Evolutionary conservation across 2,888 invertebrate species (phyloP).

Genomic region (Cryptocephalus primarius): DNA sequence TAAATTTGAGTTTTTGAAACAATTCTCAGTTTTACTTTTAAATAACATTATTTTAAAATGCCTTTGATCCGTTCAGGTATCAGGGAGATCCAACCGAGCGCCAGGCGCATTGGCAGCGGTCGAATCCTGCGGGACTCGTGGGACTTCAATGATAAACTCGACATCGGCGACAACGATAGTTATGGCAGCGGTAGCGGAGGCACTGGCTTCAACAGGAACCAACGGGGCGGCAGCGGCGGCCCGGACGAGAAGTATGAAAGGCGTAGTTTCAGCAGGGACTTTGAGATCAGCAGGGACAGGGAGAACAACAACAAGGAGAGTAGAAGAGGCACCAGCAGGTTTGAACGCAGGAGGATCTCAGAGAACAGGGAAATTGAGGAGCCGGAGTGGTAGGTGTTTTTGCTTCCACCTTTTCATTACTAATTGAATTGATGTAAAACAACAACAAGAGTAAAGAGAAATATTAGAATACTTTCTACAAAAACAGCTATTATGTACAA

Average conservation of each 20-base stretch:
- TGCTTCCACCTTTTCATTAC: no score
- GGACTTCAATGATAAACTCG: constrained; percentile 21
- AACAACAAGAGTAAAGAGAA: neutral
- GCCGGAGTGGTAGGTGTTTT: constrained; percentile 18
- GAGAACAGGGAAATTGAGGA: constrained; percentile 38
- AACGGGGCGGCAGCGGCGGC: constrained; percentile 13
- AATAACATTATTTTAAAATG: no score
- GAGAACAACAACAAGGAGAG: constrained; percentile 16
- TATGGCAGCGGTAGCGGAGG: neutral
- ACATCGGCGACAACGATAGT: constrained; percentile 15
- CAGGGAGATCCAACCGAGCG: constrained; percentile 18
- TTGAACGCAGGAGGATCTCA: constrained; percentile 22
- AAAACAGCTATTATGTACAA: no score
- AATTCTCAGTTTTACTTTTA: no score
- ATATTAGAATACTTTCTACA: no score
- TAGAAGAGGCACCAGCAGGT: constrained; percentile 23
- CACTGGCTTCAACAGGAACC: constrained; percentile 1
- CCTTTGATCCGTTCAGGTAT: constrained; percentile 11
- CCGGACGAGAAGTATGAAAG: constrained; percentile 14
- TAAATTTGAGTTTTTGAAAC: no score
- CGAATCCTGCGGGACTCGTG: constrained; percentile 51
- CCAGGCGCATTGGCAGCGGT: constrained; percentile 73
- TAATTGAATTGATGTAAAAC: neutral
- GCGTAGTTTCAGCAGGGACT: constrained; percentile 45
- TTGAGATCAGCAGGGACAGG: constrained; percentile 30